These are phyloP conservation scores for Polypedilum pembai DNA, from an alignment of 1,140 invertebrate genomes.

Conservation along the genomic window DNA sequence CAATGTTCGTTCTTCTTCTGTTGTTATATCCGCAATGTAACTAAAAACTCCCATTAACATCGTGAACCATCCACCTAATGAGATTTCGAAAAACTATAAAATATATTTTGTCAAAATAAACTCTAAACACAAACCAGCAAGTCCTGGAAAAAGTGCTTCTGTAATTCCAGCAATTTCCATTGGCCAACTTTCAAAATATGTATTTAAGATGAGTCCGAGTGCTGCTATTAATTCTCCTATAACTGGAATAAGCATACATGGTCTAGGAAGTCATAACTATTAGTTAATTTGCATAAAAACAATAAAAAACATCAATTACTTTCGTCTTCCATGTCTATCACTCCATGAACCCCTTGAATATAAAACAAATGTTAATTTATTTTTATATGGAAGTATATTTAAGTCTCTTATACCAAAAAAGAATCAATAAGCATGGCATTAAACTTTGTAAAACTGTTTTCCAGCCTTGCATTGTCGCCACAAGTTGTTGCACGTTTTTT, in stretches of 20 bases:
- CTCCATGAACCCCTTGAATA: conserved; percentile 57
- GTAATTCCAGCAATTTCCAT: conserved; percentile 68
- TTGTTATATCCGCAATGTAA: conserved; percentile 79
- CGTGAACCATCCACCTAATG: conserved; percentile 68
- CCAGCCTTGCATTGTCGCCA: conserved; percentile 71
- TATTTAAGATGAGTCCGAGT: conserved; percentile 67
- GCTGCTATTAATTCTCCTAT: conserved; percentile 70
- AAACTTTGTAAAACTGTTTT: conserved; percentile 69
- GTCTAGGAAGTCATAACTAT: conserved; percentile 34
- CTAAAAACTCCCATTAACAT: conserved; percentile 86
- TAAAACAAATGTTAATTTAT: not conserved
- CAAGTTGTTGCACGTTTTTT: conserved; percentile 62
- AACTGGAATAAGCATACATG: conserved; percentile 75
- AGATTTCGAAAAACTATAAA: not conserved
- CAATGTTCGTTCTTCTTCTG: conserved; percentile 67
- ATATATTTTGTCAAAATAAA: not conserved
- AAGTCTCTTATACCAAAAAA: conserved; percentile 51
- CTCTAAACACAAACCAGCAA: conserved; percentile 47
- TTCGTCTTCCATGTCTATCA: conserved; percentile 60
- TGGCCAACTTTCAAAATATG: conserved; percentile 67
- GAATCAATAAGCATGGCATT: conserved; percentile 63
- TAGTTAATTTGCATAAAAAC: not conserved
- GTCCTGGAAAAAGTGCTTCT: conserved; percentile 66
- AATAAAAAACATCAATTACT: conserved; percentile 39
- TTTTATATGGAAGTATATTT: not conserved